phyloP scores from a whole-genome alignment of 2,888 invertebrate genomes.

The Ctenicera cuprea region DNA sequence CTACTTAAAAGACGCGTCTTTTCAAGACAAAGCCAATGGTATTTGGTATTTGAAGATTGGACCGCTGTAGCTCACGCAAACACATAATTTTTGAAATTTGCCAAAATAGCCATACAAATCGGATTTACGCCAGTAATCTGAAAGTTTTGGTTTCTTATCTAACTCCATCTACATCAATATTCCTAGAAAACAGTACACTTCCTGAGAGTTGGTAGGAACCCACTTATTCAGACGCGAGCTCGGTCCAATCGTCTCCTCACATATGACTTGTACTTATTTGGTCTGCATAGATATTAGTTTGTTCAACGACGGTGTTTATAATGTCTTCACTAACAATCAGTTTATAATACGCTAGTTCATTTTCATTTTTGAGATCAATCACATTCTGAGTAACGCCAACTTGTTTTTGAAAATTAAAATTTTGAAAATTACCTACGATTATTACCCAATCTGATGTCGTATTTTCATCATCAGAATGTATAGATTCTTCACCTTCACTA shows the following conservation, averaged over 20 bases:
- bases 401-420: slow-evolving; percentile 14
- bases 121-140: slow-evolving; percentile 32
- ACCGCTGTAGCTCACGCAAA: no score
- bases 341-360: slow-evolving; percentile 25
- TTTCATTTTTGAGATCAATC: neutral
- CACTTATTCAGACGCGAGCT: no score
- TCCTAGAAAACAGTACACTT: neutral
- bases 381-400: slow-evolving; percentile 8
- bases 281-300: slow-evolving; percentile 31
- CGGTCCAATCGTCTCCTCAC: neutral
- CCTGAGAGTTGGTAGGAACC: no score
- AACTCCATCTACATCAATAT: neutral
- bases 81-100: no score
- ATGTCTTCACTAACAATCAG: slow-evolving; percentile 25
- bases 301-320: neutral
- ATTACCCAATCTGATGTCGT: neutral
- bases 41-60: no score
- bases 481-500: no score
- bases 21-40: no score
- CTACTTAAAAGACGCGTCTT: no score
- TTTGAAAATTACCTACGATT: slow-evolving; percentile 9
- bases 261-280: slow-evolving; percentile 20
- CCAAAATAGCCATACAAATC: slow-evolving; percentile 22
- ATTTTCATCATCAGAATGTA: neutral
- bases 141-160: neutral